These are phyloP conservation scores for Elachura formosa DNA, from an alignment of 2,113 vertebrate genomes.

Conservation along the genomic window DNA sequence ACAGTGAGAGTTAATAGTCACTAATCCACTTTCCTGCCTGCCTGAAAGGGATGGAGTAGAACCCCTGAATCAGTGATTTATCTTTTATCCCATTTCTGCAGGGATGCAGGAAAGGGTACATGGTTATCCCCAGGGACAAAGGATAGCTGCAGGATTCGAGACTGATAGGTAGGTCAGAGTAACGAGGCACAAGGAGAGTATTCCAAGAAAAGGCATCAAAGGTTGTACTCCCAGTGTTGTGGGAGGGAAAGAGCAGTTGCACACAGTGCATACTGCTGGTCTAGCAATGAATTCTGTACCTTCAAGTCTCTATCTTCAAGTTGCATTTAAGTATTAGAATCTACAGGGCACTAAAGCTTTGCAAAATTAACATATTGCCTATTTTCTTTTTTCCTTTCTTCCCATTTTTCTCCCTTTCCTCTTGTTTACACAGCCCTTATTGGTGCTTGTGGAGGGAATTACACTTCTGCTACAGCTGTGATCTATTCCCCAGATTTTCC, in stretches of 20 bases:
- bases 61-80: background rate
- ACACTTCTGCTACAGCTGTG: slow-evolving; percentile 80
- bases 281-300: no score
- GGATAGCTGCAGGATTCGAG: background rate
- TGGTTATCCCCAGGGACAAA: background rate
- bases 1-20: background rate
- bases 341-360: background rate
- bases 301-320: background rate
- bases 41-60: background rate
- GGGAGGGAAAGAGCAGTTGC: background rate
- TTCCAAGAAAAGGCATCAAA: background rate
- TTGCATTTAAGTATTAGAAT: background rate
- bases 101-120: background rate
- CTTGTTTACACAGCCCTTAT: slow-evolving; percentile 77
- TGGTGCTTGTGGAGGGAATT: slow-evolving; percentile 93
- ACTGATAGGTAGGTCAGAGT: background rate
- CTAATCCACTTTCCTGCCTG: background rate
- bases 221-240: background rate
- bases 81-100: background rate
- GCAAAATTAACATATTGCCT: background rate
- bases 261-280: background rate
- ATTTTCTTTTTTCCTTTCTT: background rate
- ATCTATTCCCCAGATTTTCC: slow-evolving; percentile 96
- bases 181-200: background rate
- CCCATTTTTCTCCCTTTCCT: background rate